phyloP scores from a whole-genome alignment of 64 coral and sea anemone species.

The Actinia equina region DNA sequence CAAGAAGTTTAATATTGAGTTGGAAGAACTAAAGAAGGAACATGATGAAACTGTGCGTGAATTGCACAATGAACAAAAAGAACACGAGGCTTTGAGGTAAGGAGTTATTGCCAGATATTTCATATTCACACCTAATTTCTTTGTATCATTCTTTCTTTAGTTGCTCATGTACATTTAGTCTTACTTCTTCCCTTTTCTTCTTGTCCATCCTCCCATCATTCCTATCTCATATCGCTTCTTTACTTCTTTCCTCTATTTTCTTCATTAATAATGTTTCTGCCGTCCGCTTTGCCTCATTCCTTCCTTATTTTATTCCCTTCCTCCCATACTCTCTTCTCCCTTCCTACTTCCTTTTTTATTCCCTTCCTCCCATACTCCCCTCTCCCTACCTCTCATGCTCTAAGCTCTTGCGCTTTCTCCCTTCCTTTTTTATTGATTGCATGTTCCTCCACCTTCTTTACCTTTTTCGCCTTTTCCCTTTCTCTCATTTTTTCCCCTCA shows the following conservation, averaged over 20 bases:
- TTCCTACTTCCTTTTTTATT: background rate
- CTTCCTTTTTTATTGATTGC: no score
- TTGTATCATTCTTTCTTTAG: background rate
- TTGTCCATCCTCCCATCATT: no score
- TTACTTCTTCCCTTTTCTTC: no score
- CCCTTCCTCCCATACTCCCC: background rate
- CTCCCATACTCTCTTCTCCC: background rate
- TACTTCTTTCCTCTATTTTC: background rate
- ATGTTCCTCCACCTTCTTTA: no score
- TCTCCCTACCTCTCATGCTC: no score
- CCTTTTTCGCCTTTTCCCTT: no score
- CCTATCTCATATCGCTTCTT: no score
- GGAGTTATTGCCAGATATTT: no score
- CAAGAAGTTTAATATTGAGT: conserved; percentile 13
- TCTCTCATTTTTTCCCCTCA: background rate
- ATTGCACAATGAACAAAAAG: conserved; percentile 21
- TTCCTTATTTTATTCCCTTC: background rate
- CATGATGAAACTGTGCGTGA: conserved; percentile 14
- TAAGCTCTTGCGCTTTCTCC: no score
- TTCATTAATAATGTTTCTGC: background rate
- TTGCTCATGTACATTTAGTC: no score
- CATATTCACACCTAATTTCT: no score
- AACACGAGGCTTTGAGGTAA: conserved; percentile 22
- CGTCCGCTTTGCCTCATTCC: background rate
- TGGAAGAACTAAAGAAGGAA: conserved; percentile 26